Conservation (phyloP, 2,888 invertebrate genomes). For the Taphrorychus bicolor region DNA sequence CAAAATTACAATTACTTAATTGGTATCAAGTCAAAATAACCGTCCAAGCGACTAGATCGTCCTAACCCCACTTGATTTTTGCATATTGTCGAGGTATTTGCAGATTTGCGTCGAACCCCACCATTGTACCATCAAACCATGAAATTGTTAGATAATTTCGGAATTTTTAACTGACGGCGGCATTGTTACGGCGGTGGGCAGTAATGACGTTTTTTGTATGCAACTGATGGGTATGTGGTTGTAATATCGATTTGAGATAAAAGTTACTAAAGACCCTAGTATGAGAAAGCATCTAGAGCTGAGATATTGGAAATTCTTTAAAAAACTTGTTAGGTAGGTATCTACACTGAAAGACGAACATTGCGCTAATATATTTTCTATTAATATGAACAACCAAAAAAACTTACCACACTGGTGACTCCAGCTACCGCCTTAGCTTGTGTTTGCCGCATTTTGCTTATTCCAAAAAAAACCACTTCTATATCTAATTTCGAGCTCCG, state of each 20-base stretch:
- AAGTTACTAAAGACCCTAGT: not conserved
- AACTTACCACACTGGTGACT: constrained; percentile 49
- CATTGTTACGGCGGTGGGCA: constrained; percentile 9
- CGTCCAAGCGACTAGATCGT: constrained; percentile 36
- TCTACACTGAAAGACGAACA: too few species aligned
- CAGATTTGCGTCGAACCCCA: constrained; percentile 39
- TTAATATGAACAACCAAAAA: too few species aligned
- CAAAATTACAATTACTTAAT: constrained; percentile 42
- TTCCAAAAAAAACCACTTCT: too few species aligned
- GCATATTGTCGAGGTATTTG: constrained; percentile 23
- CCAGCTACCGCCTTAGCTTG: constrained; percentile 48
- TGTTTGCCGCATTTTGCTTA: constrained; percentile 45
- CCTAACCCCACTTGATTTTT: constrained; percentile 43
- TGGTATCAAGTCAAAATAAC: constrained; percentile 32
- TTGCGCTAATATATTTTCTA: too few species aligned
- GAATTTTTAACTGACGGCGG: constrained; percentile 28
- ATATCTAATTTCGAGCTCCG: not conserved
- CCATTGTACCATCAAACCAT: constrained; percentile 29
- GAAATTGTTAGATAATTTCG: constrained; percentile 38
- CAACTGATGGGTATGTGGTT: not conserved
- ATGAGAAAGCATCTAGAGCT: too few species aligned
- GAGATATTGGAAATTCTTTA: too few species aligned
- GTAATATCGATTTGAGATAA: not conserved
- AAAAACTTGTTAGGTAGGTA: too few species aligned
- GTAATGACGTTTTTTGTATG: not conserved